Percentiles rank a stretch among this genome's conserved stretches.
These are phyloP conservation scores for Aspidoscelis tigris DNA, from an alignment of 2,113 vertebrate species.

Conservation along the genomic window DNA sequence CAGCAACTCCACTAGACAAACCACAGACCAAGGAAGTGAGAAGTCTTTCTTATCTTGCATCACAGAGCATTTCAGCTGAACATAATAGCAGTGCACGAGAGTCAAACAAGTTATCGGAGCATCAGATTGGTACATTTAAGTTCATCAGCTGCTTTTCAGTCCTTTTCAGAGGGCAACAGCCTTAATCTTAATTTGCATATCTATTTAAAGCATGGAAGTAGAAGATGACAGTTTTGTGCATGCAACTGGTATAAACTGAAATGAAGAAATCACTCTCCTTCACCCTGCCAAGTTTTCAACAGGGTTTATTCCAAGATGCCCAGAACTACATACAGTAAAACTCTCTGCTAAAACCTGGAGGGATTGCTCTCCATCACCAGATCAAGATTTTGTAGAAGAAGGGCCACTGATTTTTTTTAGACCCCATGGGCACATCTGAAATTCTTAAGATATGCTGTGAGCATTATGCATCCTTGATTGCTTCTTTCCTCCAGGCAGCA, in stretches of 20 bases:
- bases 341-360: not conserved
- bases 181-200: not conserved
- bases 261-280: no score
- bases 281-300: not conserved
- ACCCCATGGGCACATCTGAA: no score
- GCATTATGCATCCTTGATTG: no score
- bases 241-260: not conserved
- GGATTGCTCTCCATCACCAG: not conserved
- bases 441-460: no score
- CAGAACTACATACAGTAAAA: not conserved
- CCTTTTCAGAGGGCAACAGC: not conserved
- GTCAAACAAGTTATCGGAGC: not conserved
- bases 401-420: no score
- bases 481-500: no score
- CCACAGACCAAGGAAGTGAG: slow-evolving; percentile 72
- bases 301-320: not conserved
- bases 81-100: not conserved
- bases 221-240: not conserved
- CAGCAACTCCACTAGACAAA: slow-evolving; percentile 16
- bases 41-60: slow-evolving; percentile 57
- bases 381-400: not conserved
- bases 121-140: not conserved
- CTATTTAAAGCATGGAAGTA: not conserved
- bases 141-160: not conserved
- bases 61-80: slow-evolving; percentile 58